Evolutionary conservation across 2,113 vertebrate genomes (phyloP).

Genomic region (Ochotona princeps): DNA sequence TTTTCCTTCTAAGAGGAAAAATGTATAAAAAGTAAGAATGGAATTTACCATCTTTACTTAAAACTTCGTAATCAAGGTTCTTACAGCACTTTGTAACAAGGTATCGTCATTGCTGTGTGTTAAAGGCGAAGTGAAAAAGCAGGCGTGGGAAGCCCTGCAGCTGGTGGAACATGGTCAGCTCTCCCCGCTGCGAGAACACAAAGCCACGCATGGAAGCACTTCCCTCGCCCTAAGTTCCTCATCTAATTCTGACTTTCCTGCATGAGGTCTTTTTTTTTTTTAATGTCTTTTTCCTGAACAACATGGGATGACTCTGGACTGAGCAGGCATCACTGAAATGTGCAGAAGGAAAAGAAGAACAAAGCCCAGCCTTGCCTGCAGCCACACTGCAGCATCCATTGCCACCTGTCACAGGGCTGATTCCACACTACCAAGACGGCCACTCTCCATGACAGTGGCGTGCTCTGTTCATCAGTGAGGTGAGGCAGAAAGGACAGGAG

Average conservation of each 20-base stretch:
- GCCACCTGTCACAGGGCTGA: neutral
- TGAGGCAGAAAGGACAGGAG: neutral
- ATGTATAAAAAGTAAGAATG: neutral
- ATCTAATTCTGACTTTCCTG: constrained; percentile 6
- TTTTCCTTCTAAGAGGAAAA: neutral
- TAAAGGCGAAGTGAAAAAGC: neutral
- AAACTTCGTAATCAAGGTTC: neutral
- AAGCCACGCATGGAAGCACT: neutral
- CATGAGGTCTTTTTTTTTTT: neutral
- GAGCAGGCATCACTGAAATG: constrained; percentile 4
- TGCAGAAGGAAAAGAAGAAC: constrained; percentile 16
- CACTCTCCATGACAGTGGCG: neutral
- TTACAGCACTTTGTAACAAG: neutral
- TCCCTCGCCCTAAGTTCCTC: neutral
- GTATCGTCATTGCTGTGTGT: neutral
- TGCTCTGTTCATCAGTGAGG: neutral
- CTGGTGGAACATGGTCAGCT: neutral
- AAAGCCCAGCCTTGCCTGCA: neutral
- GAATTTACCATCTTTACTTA: neutral
- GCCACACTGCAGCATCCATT: constrained; percentile 8
- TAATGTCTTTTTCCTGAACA: neutral
- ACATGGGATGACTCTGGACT: constrained; percentile 5
- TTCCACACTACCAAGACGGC: neutral
- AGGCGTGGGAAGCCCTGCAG: neutral
- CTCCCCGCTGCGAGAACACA: neutral